Percentiles rank a stretch among this genome's conserved stretches.
Evolutionary conservation across 1,140 invertebrate species (phyloP).

Genomic region (Rhyzopertha dominica): DNA sequence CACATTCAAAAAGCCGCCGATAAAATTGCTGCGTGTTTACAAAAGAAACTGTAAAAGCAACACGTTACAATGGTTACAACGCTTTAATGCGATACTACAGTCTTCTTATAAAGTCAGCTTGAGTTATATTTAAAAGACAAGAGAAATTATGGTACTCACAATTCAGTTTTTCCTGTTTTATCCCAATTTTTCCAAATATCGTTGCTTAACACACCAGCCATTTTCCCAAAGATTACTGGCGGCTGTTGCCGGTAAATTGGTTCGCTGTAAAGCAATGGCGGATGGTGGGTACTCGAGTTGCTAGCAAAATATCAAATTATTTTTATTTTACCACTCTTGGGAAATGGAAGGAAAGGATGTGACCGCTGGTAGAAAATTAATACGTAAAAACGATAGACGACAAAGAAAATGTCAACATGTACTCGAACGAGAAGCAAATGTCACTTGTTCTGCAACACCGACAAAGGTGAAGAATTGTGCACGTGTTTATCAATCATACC

Average conservation of each 20-base stretch:
- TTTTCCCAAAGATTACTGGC: constrained; percentile 31
- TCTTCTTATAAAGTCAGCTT: constrained; percentile 7
- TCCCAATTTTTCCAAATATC: constrained; percentile 64
- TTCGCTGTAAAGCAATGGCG: not conserved
- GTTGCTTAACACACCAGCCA: constrained; percentile 48
- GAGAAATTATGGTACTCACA: constrained; percentile 54
- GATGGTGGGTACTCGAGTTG: not conserved
- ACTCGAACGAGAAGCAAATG: constrained; percentile 44
- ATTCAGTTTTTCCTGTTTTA: constrained; percentile 59
- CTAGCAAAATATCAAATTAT: not conserved
- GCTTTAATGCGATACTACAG: no score
- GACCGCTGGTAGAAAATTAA: constrained; percentile 8
- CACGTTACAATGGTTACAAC: no score
- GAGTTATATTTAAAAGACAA: constrained; percentile 25
- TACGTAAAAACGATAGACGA: constrained; percentile 38
- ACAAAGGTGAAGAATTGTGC: constrained; percentile 44
- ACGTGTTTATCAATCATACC: no score
- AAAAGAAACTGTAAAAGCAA: no score
- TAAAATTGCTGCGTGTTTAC: no score
- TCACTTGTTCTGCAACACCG: constrained; percentile 40
- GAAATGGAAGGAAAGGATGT: constrained; percentile 4
- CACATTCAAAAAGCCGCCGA: constrained; percentile 18
- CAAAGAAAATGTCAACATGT: constrained; percentile 46
- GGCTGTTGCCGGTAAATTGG: not conserved
- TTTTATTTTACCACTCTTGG: not conserved